Evolutionary conservation across 2,113 vertebrate species (phyloP).

Genomic region (Crypturellus undulatus): DNA sequence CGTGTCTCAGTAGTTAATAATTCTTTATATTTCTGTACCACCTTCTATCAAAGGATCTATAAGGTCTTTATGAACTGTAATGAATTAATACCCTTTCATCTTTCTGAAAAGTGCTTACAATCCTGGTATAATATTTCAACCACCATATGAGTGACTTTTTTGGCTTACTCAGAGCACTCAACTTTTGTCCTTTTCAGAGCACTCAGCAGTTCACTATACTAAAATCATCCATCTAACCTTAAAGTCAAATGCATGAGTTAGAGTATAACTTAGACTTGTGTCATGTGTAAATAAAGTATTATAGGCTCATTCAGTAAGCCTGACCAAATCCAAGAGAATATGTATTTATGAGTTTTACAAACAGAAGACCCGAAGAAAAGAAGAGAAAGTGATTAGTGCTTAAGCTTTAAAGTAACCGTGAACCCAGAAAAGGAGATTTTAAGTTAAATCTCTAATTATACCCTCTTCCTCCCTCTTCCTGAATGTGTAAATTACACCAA

Average conservation of each 20-base stretch:
- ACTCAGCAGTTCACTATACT: not conserved
- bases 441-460: not conserved
- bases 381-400: not conserved
- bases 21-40: not conserved
- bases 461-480: not conserved
- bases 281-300: not conserved
- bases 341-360: not conserved
- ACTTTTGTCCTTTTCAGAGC: not conserved
- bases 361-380: not conserved
- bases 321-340: not conserved
- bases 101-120: not conserved
- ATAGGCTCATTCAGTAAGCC: not conserved
- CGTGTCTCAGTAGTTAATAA: constrained; percentile 50
- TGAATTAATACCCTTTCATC: not conserved
- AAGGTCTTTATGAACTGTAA: not conserved
- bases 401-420: not conserved
- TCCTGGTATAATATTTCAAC: not conserved
- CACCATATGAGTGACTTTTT: not conserved
- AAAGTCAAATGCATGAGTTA: not conserved
- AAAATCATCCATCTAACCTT: not conserved
- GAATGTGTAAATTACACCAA: not conserved
- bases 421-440: not conserved
- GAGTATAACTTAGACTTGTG: not conserved
- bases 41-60: constrained; percentile 1
- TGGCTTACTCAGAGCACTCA: not conserved